These are phyloP conservation scores for Alsophila aescularia DNA, from an alignment of 2,888 invertebrate genomes.

Conservation along the genomic window DNA sequence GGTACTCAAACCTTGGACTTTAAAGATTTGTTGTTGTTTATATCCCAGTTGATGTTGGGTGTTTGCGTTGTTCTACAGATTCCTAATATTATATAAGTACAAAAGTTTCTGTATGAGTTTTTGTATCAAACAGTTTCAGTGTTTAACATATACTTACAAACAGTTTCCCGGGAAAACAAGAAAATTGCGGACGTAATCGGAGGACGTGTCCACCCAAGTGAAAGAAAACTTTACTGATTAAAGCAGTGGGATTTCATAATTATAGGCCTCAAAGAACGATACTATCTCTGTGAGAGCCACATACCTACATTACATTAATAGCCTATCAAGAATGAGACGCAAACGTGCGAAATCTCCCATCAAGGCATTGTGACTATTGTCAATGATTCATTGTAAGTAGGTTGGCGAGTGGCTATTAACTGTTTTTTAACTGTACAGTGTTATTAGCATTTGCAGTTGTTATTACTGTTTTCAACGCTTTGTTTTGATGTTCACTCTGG, in stretches of 20 bases:
- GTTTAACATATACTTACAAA: too few relatives aligned
- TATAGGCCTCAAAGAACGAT: too few relatives aligned
- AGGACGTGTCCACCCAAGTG: too few relatives aligned
- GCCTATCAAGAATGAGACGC: conserved; percentile 14
- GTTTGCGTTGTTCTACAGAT: too few relatives aligned
- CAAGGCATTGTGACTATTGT: conserved; percentile 17
- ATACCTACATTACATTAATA: conserved; percentile 6
- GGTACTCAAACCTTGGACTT: background rate
- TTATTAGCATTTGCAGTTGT: conserved; percentile 23
- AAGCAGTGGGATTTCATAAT: too few relatives aligned
- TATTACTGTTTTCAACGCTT: conserved; percentile 22
- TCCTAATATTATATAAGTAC: too few relatives aligned
- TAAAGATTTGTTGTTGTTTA: background rate
- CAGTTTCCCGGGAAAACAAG: too few relatives aligned
- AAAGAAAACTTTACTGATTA: too few relatives aligned
- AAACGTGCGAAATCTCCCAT: conserved; percentile 31
- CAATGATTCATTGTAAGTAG: conserved; percentile 20
- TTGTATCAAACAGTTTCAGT: too few relatives aligned
- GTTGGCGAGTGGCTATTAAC: conserved; percentile 16
- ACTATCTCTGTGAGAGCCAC: conserved; percentile 5
- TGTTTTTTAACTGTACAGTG: conserved; percentile 20
- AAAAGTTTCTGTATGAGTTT: too few relatives aligned
- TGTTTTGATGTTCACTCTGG: conserved; percentile 12
- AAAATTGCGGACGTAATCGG: too few relatives aligned
- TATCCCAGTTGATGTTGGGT: too few relatives aligned